Evolutionary conservation across 2,888 invertebrate species (phyloP), one percentile per base, ranked within the genome.

Genomic region (Scaeva pyrastri): DNA sequence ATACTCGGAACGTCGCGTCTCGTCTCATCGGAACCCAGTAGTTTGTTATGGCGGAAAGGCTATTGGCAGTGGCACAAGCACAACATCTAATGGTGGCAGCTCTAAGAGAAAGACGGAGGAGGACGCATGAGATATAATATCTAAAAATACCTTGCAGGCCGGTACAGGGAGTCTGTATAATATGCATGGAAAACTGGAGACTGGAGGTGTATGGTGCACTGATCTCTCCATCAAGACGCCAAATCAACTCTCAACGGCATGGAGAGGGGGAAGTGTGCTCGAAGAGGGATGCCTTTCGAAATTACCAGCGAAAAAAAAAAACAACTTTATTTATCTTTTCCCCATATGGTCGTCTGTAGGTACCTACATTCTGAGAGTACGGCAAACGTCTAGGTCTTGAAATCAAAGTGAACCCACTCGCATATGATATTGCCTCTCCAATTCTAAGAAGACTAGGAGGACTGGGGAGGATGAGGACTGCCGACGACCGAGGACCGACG

Each of bases 141-240:
- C 86, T 86, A 78, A 86, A 86, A 86, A 86, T 86, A 86, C 81
- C 82, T 86, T 66, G 19, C 62, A 70, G 72, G 39, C 43, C 64
- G 52, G 43, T 68, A 76, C n/a, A 31, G 1, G 48, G 16, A 68
- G 36, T 19, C 50, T 16, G 8, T 31, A 31, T 8, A n/a, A 0
- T 31, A 31, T 31, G 16, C 21, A 50, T 21, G 48, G 19, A 21
- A 39, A 21, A 45, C 10, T 19, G 7, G 14, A 16, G 21, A 21
- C 64, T 74, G 78, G 75, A 85, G 85, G 80, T 85, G 80, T 80
- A 73, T 36, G 52, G 80, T 75, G 71, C 80, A 85, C 80, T 85
- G 80, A 85, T 80, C 80, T 76, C 76, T 52, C 55, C 68, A 68
- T 23, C 21, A 68, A 85, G 79, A 79, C 84, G 71, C 68, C 79